Evolutionary conservation across 2,113 vertebrate genomes (phyloP).

Genomic region (Nymphicus hollandicus): DNA sequence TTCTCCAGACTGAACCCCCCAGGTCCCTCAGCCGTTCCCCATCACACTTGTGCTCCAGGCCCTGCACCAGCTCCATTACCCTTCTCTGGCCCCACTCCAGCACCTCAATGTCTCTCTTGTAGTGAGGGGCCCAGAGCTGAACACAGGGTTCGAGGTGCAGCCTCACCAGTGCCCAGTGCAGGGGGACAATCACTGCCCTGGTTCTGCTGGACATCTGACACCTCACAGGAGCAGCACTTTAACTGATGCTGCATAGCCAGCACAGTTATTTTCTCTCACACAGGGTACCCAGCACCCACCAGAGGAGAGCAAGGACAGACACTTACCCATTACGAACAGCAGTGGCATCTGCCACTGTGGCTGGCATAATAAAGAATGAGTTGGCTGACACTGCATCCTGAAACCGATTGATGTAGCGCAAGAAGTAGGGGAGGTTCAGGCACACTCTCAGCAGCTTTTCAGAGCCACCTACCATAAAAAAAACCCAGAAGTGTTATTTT

Average conservation of each 20-base stretch:
- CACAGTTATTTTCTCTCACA: background rate
- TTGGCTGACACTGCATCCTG: conserved; percentile 97
- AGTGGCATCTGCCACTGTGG: conserved; percentile 95
- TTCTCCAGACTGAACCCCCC: too few relatives aligned
- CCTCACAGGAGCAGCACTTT: background rate
- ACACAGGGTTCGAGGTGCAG: background rate
- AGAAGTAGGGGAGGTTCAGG: conserved; percentile 96
- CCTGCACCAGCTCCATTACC: too few relatives aligned
- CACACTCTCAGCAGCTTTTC: conserved; percentile 96
- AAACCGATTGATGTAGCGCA: conserved; percentile 99
- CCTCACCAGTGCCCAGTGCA: background rate
- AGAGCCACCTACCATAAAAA: conserved; percentile 83
- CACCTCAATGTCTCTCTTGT: too few relatives aligned
- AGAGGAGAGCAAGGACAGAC: background rate
- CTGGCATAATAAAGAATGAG: conserved; percentile 99
- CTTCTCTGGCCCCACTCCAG: too few relatives aligned
- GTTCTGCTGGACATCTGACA: background rate
- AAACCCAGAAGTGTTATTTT: background rate
- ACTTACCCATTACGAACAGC: conserved; percentile 95
- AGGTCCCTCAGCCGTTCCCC: too few relatives aligned
- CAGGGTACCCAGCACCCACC: background rate
- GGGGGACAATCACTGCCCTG: background rate
- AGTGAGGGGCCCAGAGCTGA: background rate
- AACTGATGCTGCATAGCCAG: background rate
- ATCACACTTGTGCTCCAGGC: too few relatives aligned